These are phyloP conservation scores for Phaetusa simplex DNA, from an alignment of 2,113 vertebrate genomes.

Conservation along the genomic window DNA sequence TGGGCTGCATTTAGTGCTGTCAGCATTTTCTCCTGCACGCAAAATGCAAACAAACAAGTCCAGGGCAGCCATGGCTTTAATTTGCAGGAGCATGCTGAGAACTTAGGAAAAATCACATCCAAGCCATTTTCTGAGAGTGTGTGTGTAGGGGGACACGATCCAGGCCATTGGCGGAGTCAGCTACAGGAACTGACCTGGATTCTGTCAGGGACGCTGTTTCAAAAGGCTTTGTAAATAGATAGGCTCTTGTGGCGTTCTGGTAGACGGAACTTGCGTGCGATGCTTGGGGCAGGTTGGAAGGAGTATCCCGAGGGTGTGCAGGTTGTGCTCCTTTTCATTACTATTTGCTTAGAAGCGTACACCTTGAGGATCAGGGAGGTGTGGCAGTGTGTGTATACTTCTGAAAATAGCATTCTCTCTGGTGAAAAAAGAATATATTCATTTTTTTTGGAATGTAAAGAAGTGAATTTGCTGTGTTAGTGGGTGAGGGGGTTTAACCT, in stretches of 20 bases:
- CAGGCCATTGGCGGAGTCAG: not conserved
- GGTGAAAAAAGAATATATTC: not conserved
- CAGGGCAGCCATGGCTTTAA: not conserved
- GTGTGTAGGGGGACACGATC: fast-evolving
- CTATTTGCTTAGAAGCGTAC: not conserved
- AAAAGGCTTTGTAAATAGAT: not conserved
- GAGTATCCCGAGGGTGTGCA: not conserved
- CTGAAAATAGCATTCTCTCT: not conserved
- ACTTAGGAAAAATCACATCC: not conserved
- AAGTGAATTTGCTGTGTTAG: not conserved
- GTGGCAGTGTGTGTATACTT: not conserved
- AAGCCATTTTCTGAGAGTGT: not conserved
- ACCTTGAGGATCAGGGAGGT: not conserved
- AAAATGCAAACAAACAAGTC: not conserved
- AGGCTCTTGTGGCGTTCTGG: not conserved
- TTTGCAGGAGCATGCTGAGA: not conserved
- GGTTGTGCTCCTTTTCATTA: not conserved
- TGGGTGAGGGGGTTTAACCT: not conserved
- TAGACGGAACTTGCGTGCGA: too few species aligned
- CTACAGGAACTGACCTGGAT: not conserved
- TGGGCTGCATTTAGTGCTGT: not conserved
- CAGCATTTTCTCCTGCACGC: not conserved
- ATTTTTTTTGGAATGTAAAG: not conserved
- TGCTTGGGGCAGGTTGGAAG: not conserved
- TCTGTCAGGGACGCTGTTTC: not conserved